Evolutionary conservation across 2,113 vertebrate genomes (phyloP), one percentile per base, ranked within the genome.

Genomic region (Petroica traversi): DNA sequence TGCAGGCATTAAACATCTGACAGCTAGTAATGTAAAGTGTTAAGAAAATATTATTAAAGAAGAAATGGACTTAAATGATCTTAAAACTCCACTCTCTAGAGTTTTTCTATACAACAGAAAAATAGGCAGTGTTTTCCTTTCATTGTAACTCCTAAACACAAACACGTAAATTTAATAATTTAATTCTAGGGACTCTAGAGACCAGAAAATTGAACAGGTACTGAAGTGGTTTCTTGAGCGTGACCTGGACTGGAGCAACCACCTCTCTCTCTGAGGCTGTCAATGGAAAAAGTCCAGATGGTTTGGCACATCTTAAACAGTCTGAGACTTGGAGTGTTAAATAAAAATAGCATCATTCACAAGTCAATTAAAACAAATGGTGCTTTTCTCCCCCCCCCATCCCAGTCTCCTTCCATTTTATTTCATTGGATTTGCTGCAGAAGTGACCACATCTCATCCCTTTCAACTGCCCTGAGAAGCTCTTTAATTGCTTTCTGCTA

Each of bases 401-500:
- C 24, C 26, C 9, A 13, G 43, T 80, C 55, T 52, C 11, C 8
- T 18, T 81, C 55, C 43, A 46, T 78, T 85, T 87, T 68, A 48
- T 62, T 68, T 88, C 5, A 3, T 24, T 61, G 26, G 49, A 31
- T 9, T 62, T 59, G 40, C 45, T 91, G 66, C 66, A 85, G 81
- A 88, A 78, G 29, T 49, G 36, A 68, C 72, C 66, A 54, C 77
- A 59, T 63, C 68, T 72, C 29, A 80, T 41, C 22, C 59, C 52
- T 88, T 84, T 86, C 67, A 81, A 52, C 75, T 57, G 45, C 57
- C 64, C 82, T 68, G 63, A 67, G 77, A 77, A 90, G 18, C 18
- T 67, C 66, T 85, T 66, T 95, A 93, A 95, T 88, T 90, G 64
- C 72, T 85, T 83, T 83, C 88, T 75, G 41, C 57, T 90, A 14